Evolutionary conservation across 1,140 invertebrate genomes (phyloP).

Genomic region (Melitaea cinxia): DNA sequence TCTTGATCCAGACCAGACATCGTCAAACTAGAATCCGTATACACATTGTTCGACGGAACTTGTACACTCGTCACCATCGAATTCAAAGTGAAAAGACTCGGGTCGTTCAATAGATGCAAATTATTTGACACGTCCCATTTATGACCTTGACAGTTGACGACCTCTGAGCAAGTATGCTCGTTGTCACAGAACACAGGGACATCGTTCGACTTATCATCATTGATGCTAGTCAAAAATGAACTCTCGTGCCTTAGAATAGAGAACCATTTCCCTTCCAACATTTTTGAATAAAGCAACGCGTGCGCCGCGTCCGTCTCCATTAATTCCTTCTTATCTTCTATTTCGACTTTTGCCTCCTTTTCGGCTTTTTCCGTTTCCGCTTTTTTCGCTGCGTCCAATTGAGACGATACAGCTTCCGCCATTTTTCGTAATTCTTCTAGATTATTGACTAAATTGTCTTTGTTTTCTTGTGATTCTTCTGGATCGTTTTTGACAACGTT

Average conservation of each 20-base stretch:
- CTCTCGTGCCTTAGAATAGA: conserved; percentile 79
- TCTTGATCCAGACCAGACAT: conserved; percentile 83
- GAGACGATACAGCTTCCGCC: conserved; percentile 81
- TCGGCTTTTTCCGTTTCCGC: conserved; percentile 80
- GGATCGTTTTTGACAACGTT: conserved; percentile 57
- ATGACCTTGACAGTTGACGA: conserved; percentile 81
- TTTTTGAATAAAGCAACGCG: conserved; percentile 63
- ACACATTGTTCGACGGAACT: conserved; percentile 67
- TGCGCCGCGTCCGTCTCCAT: conserved; percentile 72
- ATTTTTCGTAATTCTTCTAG: conserved; percentile 82
- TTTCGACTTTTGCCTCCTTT: conserved; percentile 80
- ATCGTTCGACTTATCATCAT: conserved; percentile 54
- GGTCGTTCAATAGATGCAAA: conserved; percentile 81
- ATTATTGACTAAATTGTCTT: conserved; percentile 75
- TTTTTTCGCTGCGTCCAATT: conserved; percentile 75
- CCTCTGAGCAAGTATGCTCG: conserved; percentile 75
- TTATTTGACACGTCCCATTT: conserved; percentile 84
- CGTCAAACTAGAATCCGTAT: conserved; percentile 80
- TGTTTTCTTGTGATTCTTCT: conserved; percentile 58
- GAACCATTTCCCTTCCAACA: conserved; percentile 82
- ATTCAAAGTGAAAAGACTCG: conserved; percentile 79
- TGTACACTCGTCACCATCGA: conserved; percentile 78
- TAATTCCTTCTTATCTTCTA: conserved; percentile 77
- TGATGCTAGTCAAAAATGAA: conserved; percentile 65
- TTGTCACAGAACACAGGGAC: conserved; percentile 64